These are phyloP conservation scores for Sminthopsis crassicaudata DNA, from an alignment of 2,113 vertebrate species.

Conservation along the genomic window DNA sequence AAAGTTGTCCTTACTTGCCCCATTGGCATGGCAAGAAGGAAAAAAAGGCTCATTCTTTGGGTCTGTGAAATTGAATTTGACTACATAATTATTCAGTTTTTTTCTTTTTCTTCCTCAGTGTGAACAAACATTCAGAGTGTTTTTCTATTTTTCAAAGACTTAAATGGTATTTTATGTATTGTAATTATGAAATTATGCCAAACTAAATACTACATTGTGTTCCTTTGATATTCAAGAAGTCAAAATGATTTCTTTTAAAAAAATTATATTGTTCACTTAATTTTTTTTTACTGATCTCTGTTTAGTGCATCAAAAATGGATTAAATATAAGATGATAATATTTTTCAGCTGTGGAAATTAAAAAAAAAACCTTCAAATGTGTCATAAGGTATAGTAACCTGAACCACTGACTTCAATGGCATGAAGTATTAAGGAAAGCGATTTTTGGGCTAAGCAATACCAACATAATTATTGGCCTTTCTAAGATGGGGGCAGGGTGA, in stretches of 20 bases:
- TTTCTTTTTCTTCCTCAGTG: constrained; percentile 3
- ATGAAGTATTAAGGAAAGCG: neutral
- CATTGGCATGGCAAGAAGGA: neutral
- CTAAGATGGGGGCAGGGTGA: neutral
- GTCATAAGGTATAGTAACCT: neutral
- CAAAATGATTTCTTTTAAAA: constrained; percentile 64
- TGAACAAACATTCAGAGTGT: constrained; percentile 54
- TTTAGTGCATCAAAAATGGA: neutral
- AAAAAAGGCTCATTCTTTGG: neutral
- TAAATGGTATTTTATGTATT: constrained; percentile 55
- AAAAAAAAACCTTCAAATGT: neutral
- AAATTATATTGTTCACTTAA: constrained; percentile 60
- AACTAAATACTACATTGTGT: neutral
- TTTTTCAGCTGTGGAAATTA: neutral
- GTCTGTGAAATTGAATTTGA: neutral
- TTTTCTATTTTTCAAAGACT: constrained; percentile 69
- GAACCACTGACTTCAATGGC: neutral
- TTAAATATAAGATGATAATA: neutral
- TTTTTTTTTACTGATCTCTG: constrained; percentile 58
- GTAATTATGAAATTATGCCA: constrained; percentile 42
- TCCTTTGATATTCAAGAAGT: constrained; percentile 64
- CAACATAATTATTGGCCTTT: neutral
- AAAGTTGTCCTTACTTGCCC: neutral
- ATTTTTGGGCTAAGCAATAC: accelerated
- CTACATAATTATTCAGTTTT: neutral